Conservation (phyloP, 2,888 invertebrate genomes). For the Trachelus tabidus region DNA sequence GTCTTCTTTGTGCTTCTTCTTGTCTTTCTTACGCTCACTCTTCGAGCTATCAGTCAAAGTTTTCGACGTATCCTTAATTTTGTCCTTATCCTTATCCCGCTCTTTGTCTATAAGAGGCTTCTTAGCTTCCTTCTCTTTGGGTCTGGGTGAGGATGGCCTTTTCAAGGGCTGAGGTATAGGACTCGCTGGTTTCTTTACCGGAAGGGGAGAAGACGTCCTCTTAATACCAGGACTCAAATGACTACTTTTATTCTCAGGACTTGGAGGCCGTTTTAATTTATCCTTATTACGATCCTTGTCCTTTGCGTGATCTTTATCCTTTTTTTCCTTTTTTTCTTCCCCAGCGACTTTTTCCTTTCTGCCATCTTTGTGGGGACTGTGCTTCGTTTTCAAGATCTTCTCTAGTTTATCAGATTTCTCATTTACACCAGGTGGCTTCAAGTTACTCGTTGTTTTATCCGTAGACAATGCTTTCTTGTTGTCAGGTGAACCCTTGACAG, state of each 20-base stretch:
- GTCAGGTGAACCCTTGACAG: conserved; percentile 77
- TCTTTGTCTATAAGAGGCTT: conserved; percentile 48
- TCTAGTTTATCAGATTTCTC: conserved; percentile 72
- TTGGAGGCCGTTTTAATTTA: conserved; percentile 67
- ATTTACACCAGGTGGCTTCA: conserved; percentile 60
- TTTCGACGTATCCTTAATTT: conserved; percentile 38
- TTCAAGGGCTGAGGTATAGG: conserved; percentile 52
- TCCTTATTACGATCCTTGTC: conserved; percentile 70
- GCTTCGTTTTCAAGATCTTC: conserved; percentile 66
- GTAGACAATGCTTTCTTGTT: conserved; percentile 68
- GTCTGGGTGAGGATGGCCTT: conserved; percentile 51
- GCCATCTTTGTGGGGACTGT: conserved; percentile 70
- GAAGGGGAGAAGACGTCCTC: conserved; percentile 49
- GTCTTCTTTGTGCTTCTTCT: conserved; percentile 74
- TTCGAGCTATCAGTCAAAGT: conserved; percentile 57
- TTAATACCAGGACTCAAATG: conserved; percentile 55
- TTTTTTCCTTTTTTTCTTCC: conserved; percentile 67
- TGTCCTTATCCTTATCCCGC: conserved; percentile 48
- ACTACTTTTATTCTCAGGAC: conserved; percentile 57
- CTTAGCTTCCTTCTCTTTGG: conserved; percentile 60
- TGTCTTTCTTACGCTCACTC: conserved; percentile 70
- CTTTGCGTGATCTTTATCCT: conserved; percentile 69
- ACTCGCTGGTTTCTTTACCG: conserved; percentile 59
- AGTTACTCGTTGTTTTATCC: conserved; percentile 58
- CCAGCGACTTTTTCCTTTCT: conserved; percentile 64